Evolutionary conservation across 2,888 invertebrate species (phyloP), one percentile per base, ranked within the genome.

Genomic region (Ichneumoninae sp.): DNA sequence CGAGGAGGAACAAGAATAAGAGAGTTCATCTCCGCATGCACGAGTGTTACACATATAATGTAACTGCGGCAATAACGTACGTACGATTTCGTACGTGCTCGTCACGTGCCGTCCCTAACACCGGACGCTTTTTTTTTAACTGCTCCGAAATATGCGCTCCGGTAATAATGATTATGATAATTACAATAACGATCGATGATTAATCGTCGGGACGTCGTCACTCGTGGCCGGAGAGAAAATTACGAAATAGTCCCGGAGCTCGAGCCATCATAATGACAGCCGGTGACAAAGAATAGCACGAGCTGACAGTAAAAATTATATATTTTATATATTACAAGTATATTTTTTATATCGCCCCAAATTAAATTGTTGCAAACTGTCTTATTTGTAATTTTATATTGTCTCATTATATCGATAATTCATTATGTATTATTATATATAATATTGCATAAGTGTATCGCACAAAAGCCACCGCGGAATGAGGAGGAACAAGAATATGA

Each of bases 171-270:
- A 16, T 44, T 10, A 19, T 16, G n/a, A 68, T 33, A 54, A 77
- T 65, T 65, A 70, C 69, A 68, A 69, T 52, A 47, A 69, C 74
- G 74, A 83, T 83, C 63, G 63, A 81, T 81, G 81, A 74, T 81
- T 84, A 74, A 84, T 84, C 71, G 73, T 77, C 77, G 47, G 74
- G 54, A 52, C 74, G 78, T 78, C 78, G 54, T 65, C 47, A 63
- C 33, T 63, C 63, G 8, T 22, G 10, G 44, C 10, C 5, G 47
- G 30, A n/a, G 54, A 57, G 40, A 73, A 60, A 44, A 50, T 65
- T 16, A 50, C 36, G 26, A 71, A 44, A 52, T 10, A 33, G 16
- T 16, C 57, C n/a, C 16, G 57, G 22, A 10, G 30, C 22, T 63
- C 60, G 71, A 70, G 63, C 16, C 10, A 66, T 66, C 36, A 22